Evolutionary conservation across 1,140 invertebrate genomes (phyloP), one percentile per base, ranked within the genome.

Genomic region (Pseudoatta argentina): DNA sequence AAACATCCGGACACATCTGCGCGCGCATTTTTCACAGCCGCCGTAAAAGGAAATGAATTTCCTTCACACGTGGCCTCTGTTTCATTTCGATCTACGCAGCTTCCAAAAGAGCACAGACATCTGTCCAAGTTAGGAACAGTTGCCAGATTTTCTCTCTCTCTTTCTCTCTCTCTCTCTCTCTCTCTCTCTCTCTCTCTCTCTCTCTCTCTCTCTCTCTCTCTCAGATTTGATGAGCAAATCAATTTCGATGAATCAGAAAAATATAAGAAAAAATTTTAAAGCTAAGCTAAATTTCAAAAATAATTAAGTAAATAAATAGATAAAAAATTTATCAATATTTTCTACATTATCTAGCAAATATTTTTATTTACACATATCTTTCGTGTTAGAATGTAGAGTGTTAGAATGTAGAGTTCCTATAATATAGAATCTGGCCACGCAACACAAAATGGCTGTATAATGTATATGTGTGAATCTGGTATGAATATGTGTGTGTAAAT

Each of bases 1-100:
- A 90, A 90, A 90, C 89, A 90, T 90, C 88, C 88, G 88, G 86
- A 34, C 76, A 83, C 89, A 90, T 90, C 89, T 90, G 88, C 85
- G 87, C 44, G 87, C 57, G 61, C 64, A 73, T 91, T 88, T 92
- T 86, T 87, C 87, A 83, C 85, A 72, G 72, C 63, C 73, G 75
- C 88, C 91, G 92, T 93, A 92, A 94, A 94, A 94, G 93, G 94
- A 94, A 94, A 94, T 94, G 94, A 87, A 94, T 94, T 94, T 94
- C 94, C 94, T 94, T 90, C 89, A 92, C 94, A 94, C 93, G 93
- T 94, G 94, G 89, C 93, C 79, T 93, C 93, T 93, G 92, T 93
- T 94, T 93, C 86, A 87, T 86, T 86, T 81, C 86, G 86, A 83
- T 83, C 73, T 66, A 86, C 76, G 53, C 91, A 91, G 85, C 79